Percentiles rank a stretch among this genome's conserved stretches.
Evolutionary conservation across 2,797 vertebrate species (phyloP).

Genomic region (Syngnathus rostellatus): DNA sequence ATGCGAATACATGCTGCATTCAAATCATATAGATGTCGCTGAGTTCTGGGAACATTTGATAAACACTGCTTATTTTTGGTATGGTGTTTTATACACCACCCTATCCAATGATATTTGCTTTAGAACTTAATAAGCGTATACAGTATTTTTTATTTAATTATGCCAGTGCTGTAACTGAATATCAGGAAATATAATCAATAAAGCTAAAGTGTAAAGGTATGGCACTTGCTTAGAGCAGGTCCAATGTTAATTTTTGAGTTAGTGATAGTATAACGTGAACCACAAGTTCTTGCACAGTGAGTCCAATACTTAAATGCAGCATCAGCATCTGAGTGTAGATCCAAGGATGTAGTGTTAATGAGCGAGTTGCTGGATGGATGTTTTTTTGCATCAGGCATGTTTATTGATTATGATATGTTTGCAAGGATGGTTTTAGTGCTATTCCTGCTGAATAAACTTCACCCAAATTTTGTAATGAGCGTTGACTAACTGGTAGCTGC

Average conservation of each 20-base stretch:
- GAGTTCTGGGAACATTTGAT: background rate
- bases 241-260: slow-evolving; percentile 18
- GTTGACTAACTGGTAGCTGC: background rate
- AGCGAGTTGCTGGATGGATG: background rate
- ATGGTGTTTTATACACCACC: background rate
- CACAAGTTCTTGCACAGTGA: slow-evolving; percentile 30
- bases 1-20: too few relatives aligned
- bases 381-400: background rate
- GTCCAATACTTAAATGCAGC: background rate
- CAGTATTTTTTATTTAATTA: slow-evolving; percentile 11
- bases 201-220: slow-evolving; percentile 12
- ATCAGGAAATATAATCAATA: slow-evolving; percentile 17
- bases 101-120: background rate
- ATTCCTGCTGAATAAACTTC: background rate
- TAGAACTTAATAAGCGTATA: slow-evolving; percentile 8
- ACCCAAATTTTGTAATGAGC: background rate
- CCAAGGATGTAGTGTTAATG: background rate
- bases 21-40: too few relatives aligned
- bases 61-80: background rate
- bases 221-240: background rate
- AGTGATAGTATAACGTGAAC: slow-evolving; percentile 38
- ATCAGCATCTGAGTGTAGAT: background rate
- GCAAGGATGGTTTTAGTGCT: slow-evolving; percentile 6
- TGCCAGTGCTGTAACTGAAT: slow-evolving; percentile 42
- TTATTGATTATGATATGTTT: background rate